Conservation (phyloP, 2,797 vertebrate species). For the Sebastes baramenuke region DNA sequence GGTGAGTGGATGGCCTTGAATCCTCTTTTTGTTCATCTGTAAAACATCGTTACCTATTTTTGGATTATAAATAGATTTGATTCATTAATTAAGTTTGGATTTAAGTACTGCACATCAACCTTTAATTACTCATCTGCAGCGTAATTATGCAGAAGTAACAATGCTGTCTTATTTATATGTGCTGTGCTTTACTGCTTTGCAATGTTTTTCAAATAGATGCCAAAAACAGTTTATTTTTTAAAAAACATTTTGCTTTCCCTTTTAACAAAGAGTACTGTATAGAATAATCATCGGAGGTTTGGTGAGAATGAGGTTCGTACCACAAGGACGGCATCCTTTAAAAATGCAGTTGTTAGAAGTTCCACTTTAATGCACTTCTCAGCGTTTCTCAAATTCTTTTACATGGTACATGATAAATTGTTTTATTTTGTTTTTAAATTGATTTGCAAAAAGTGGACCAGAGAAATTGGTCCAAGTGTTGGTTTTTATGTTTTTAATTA, state of each 20-base stretch:
- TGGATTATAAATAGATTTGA: slow-evolving; percentile 43
- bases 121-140: slow-evolving; percentile 46
- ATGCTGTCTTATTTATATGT: slow-evolving; percentile 65
- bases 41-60: slow-evolving; percentile 37
- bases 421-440: slow-evolving; percentile 70
- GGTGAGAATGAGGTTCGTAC: slow-evolving; percentile 34
- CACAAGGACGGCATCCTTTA: slow-evolving; percentile 34
- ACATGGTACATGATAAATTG: slow-evolving; percentile 78
- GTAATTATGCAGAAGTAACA: slow-evolving; percentile 48
- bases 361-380: slow-evolving; percentile 76
- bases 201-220: slow-evolving; percentile 65
- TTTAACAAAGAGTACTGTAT: slow-evolving; percentile 61
- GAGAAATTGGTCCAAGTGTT: slow-evolving; percentile 71
- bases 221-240: slow-evolving; percentile 64
- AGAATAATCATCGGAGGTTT: slow-evolving; percentile 37
- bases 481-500: slow-evolving; percentile 73
- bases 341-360: slow-evolving; percentile 62
- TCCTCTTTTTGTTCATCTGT: slow-evolving; percentile 42
- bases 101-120: slow-evolving; percentile 52
- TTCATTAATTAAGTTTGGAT: slow-evolving; percentile 41
- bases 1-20: slow-evolving; percentile 53
- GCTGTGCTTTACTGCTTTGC: slow-evolving; percentile 68
- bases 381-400: slow-evolving; percentile 64
- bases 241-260: slow-evolving; percentile 20
- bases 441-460: slow-evolving; percentile 65